Evolutionary conservation across 2,113 vertebrate genomes (phyloP), one percentile per base, ranked within the genome.

Genomic region (Coptodon bakossiorum): DNA sequence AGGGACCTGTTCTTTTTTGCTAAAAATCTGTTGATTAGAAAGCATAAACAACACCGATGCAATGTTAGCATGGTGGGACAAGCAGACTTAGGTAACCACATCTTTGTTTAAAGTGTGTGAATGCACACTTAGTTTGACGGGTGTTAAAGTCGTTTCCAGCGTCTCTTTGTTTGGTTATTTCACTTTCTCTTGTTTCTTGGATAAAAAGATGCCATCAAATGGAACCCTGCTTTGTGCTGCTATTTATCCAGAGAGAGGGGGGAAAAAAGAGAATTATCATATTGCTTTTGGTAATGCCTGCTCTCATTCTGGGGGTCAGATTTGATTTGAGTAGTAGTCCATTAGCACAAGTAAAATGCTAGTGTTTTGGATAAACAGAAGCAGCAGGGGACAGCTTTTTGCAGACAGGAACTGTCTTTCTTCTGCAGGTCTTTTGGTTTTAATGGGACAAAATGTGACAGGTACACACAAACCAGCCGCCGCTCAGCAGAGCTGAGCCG

Each of bases 291-390:
- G 92, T 97, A 98, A 97, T 97, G 97, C 96, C 94, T 94, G 96
- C 97, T 97, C 97, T 97, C 97, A 97, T 98, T 97, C 97, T 94
- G 91, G 96, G 95, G 97, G 98, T 98, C 97, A 98, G 96, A 97
- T 97, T 97, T 98, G 97, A 98, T 98, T 98, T 97, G 97, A 97
- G 97, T 97, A 97, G 97, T 97, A 95, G 96, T 98, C 97, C 98
- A 98, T 98, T 98, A 98, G 95, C 96, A 96, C 96, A 96, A 89
- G 93, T 88, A 48, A 91, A 95, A 97, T 95, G 96, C 96, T 96
- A 95, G 97, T 97, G 97, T 97, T 98, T 97, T 97, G 97, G 98
- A 98, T 97, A 98, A 98, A 98, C 98, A 98, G 97, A 96, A 98
- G 97, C 98, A 98, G 98, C 98, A 95, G 98, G 98, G 97, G 96